Conservation (phyloP, 92 coral and sea anemone species). For the Palythoa grandis region DNA sequence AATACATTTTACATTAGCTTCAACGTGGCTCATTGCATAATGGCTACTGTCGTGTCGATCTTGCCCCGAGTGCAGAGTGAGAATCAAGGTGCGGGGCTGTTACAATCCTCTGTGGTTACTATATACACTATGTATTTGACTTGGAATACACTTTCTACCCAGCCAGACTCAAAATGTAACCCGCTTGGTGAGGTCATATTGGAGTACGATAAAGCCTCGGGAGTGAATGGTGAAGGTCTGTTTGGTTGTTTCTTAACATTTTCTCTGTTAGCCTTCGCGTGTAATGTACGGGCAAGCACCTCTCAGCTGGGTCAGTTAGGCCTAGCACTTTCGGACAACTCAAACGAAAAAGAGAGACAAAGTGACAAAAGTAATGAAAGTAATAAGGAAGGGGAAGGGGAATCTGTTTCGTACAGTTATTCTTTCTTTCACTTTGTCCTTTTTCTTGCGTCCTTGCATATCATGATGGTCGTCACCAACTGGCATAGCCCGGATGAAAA, state of each 20-base stretch:
- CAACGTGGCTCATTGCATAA: slow-evolving; percentile 89
- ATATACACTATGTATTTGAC: slow-evolving; percentile 96
- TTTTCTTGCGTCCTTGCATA: slow-evolving; percentile 87
- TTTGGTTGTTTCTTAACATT: slow-evolving; percentile 95
- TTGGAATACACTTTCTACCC: slow-evolving; percentile 95
- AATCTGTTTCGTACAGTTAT: slow-evolving; percentile 86
- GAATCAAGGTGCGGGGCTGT: slow-evolving; percentile 90
- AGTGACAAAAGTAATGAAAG: slow-evolving; percentile 39
- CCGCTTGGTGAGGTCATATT: slow-evolving; percentile 94
- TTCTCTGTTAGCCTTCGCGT: slow-evolving; percentile 87
- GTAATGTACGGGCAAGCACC: slow-evolving; percentile 94
- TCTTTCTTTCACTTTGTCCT: slow-evolving; percentile 92
- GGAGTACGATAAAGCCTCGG: slow-evolving; percentile 96
- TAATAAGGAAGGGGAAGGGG: slow-evolving; percentile 55
- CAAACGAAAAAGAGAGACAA: slow-evolving; percentile 58
- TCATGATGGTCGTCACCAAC: slow-evolving; percentile 99
- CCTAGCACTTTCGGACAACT: slow-evolving; percentile 76
- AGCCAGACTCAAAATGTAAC: slow-evolving; percentile 91
- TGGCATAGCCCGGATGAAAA: slow-evolving; percentile 99
- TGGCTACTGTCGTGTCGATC: slow-evolving; percentile 89
- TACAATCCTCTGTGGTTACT: slow-evolving; percentile 94
- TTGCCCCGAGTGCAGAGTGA: slow-evolving; percentile 88
- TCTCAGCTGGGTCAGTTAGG: slow-evolving; percentile 96
- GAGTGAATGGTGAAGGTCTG: slow-evolving; percentile 96
- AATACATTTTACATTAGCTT: slow-evolving; percentile 93